Conservation (phyloP, 2,888 invertebrate genomes). For the Cryptus viduatorius region DNA sequence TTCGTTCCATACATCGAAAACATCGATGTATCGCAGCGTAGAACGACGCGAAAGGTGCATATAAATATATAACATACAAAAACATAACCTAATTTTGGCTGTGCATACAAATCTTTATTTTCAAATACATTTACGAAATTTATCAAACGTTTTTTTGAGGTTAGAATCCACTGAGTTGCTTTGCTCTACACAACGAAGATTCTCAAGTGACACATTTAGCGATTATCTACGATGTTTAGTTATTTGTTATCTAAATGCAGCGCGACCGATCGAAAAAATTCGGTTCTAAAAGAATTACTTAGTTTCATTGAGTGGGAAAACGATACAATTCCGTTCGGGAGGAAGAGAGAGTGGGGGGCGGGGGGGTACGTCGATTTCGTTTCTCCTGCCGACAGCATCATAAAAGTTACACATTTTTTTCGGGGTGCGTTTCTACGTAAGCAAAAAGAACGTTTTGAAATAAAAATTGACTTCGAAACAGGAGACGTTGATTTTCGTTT, state of each 20-base stretch:
- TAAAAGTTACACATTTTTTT: conserved; percentile 1
- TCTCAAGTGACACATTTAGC: conserved; percentile 26
- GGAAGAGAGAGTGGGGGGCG: not conserved
- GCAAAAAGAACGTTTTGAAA: conserved; percentile 22
- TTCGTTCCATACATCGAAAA: conserved; percentile 12
- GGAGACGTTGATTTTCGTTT: not conserved
- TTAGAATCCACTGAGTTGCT: conserved; percentile 33
- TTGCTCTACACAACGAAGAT: conserved; percentile 18
- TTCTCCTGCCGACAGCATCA: conserved; percentile 18
- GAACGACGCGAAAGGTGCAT: conserved; percentile 31
- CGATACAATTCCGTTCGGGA: not conserved
- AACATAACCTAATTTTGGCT: conserved; percentile 44
- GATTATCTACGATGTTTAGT: conserved; percentile 46
- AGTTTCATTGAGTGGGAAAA: not conserved
- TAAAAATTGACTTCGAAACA: not conserved
- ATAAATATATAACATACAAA: conserved; percentile 29
- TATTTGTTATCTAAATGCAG: conserved; percentile 74
- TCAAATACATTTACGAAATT: conserved; percentile 60
- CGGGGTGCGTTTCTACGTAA: conserved; percentile 39
- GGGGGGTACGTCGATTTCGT: not conserved
- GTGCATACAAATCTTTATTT: conserved; percentile 68
- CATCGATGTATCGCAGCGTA: conserved; percentile 24
- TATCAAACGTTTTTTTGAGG: conserved; percentile 42
- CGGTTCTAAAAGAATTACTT: conserved; percentile 14
- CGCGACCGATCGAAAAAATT: conserved; percentile 45